These are phyloP conservation scores for Saccopteryx bilineata DNA, from an alignment of 2,113 vertebrate species.

Conservation along the genomic window DNA sequence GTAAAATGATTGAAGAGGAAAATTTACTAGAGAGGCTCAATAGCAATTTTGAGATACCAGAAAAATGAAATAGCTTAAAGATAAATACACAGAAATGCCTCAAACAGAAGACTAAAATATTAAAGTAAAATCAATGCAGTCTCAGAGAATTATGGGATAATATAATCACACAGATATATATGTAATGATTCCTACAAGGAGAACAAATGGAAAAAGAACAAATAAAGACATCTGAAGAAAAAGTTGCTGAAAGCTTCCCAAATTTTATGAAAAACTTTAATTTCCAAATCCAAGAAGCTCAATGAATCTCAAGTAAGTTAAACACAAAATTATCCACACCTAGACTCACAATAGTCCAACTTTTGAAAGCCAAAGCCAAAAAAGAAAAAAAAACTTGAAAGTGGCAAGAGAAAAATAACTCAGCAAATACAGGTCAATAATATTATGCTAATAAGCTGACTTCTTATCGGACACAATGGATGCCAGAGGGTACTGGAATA, in stretches of 20 bases:
- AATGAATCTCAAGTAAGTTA: neutral
- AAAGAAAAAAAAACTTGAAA: slow-evolving; percentile 14
- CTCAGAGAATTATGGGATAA: neutral
- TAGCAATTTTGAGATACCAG: slow-evolving; percentile 19
- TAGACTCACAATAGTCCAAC: neutral
- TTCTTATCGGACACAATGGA: neutral
- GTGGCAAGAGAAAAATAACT: neutral
- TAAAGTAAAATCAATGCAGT: neutral
- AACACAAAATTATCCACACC: neutral
- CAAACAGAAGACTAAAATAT: neutral
- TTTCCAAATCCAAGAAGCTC: neutral
- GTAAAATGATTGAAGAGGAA: neutral
- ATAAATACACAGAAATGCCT: neutral
- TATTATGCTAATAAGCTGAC: neutral
- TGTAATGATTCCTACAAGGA: neutral
- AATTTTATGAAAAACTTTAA: slow-evolving; percentile 12
- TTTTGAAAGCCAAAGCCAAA: neutral
- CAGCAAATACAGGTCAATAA: neutral
- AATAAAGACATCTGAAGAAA: neutral
- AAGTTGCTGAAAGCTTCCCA: neutral
- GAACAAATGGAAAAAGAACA: neutral
- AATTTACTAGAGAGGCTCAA: neutral
- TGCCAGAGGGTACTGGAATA: neutral
- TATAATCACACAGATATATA: neutral
- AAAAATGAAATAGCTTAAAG: neutral